Evolutionary conservation across 2,113 vertebrate species (phyloP).

Genomic region (Ammospiza caudacuta): DNA sequence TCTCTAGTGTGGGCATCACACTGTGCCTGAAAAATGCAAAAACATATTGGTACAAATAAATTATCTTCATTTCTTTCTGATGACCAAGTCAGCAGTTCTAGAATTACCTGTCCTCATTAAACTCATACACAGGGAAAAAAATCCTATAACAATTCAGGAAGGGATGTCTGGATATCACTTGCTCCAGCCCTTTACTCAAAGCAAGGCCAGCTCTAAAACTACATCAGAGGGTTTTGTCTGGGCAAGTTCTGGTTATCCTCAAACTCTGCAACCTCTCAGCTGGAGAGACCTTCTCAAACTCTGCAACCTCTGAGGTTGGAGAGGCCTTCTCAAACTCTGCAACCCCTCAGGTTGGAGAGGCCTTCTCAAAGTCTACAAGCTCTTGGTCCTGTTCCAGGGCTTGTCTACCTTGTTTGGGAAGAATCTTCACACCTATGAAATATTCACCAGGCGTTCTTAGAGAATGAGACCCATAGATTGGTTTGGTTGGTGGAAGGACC

Average conservation of each 20-base stretch:
- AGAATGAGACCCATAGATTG: accelerated
- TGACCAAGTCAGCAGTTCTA: background rate
- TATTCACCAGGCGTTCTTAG: accelerated
- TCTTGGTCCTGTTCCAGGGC: background rate
- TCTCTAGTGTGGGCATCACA: background rate
- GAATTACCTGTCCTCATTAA: background rate
- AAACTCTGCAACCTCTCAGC: background rate
- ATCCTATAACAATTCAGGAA: background rate
- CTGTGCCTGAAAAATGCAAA: background rate
- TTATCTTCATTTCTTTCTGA: background rate
- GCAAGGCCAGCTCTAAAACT: background rate
- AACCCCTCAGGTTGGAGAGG: background rate
- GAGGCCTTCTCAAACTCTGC: background rate
- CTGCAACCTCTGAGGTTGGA: no score
- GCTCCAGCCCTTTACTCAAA: background rate
- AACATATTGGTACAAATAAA: background rate
- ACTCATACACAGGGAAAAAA: background rate
- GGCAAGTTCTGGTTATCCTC: background rate
- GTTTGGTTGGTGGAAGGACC: no score
- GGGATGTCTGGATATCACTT: background rate
- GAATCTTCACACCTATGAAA: background rate
- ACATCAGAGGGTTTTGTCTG: background rate
- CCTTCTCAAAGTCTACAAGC: background rate
- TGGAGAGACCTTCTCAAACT: no score
- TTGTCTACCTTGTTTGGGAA: background rate